Evolutionary conservation across 1,140 invertebrate genomes (phyloP), one percentile per base, ranked within the genome.

Genomic region (Zaprionus capensis): DNA sequence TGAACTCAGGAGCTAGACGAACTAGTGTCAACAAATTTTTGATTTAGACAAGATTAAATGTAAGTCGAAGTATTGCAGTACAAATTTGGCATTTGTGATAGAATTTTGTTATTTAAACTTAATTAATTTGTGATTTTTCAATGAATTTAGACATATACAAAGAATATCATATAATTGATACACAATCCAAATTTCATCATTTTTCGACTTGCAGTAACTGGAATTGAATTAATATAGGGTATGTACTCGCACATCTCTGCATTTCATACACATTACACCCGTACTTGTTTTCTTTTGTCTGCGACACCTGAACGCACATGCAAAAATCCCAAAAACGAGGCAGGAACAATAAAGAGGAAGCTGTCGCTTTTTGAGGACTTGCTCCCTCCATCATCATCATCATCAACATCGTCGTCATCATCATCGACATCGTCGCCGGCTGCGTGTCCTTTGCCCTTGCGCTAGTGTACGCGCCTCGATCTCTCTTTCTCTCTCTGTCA

Each of bases 321-420:
- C 69, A 68, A 77, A 84, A 83, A 76, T 36, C 55, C 55, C 17
- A 5, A 49, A 49, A 49, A 51, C 9, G 66, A 71, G 74, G 55
- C 70, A 66, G 71, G 57, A 44, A 67, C 68, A 82, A 82, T 82
- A 49, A 61, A 77, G 55, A 90, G 86, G 86, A 90, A 86, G 86
- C 82, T 86, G 86, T 85, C 85, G 81, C 76, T 90, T 85, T 17
- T 85, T 82, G 72, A 67, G 71, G 67, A 78, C 77, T 55, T 61
- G 44, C 64, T 62, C 56, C 49, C 38, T 41, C 36, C 57, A 9
- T 55, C 57, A 17, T 66, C 41, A 20, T 56, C 74, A 34, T 55
- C 24, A 11, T 38, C 36, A 14, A 1, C 57, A n/a, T 20, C 62
- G 2, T n/a, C 15, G 2, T 41, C 28, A 28, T 38, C 36, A 1